phyloP scores from a whole-genome alignment of 2,113 vertebrate species.

The Platanista minor region DNA sequence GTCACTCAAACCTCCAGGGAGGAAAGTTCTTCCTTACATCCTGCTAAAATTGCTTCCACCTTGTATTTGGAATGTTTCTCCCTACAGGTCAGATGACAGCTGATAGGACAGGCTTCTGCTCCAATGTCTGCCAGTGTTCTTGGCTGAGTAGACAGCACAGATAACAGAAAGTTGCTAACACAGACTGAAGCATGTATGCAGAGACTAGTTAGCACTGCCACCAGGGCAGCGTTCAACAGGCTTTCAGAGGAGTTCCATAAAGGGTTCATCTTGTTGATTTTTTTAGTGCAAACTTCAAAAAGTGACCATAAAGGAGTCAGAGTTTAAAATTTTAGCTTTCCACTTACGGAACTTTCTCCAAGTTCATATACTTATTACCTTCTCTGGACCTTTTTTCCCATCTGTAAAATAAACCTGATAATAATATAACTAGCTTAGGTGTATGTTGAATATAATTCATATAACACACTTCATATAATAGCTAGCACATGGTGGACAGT shows the following conservation, averaged over 20 bases:
- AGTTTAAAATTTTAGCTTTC: not conserved
- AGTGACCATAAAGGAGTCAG: not conserved
- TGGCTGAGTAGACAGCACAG: not conserved
- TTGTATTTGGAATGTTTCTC: conserved; percentile 33
- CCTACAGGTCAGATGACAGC: conserved; percentile 31
- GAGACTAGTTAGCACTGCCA: too few species aligned
- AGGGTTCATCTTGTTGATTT: not conserved
- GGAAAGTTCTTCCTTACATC: conserved; percentile 12
- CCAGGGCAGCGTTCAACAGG: not conserved
- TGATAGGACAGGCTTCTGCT: not conserved
- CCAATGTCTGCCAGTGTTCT: not conserved
- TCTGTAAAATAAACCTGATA: not conserved
- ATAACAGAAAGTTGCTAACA: not conserved
- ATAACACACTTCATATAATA: not conserved
- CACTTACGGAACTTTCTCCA: not conserved
- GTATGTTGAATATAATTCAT: not conserved
- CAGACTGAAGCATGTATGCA: accelerated
- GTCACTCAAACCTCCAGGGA: conserved; percentile 53
- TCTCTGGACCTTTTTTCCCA: not conserved
- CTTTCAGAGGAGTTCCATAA: not conserved
- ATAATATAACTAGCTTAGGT: not conserved
- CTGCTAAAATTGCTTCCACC: not conserved
- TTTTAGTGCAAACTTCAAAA: not conserved
- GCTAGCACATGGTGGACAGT: not conserved
- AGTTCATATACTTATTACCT: not conserved